These are phyloP conservation scores for Apolygus lucorum DNA, from an alignment of 1,140 invertebrate genomes.

Conservation along the genomic window DNA sequence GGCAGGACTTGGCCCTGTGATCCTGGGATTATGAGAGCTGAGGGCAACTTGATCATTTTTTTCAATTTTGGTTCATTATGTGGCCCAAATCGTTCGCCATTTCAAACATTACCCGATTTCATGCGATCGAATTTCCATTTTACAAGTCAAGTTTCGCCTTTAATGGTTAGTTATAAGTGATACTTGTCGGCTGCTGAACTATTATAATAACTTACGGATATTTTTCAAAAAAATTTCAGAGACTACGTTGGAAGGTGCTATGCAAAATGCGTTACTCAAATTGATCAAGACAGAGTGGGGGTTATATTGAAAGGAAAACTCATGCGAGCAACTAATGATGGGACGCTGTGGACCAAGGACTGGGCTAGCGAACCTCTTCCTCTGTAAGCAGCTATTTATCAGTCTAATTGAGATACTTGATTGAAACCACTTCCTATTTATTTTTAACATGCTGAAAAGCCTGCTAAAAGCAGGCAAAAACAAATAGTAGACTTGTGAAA, in stretches of 20 bases:
- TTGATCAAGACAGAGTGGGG: slow-evolving; percentile 89
- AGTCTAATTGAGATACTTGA: slow-evolving; percentile 16
- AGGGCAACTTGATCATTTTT: neutral
- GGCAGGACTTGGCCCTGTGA: slow-evolving; percentile 1
- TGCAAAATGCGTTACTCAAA: slow-evolving; percentile 72
- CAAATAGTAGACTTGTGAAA: neutral
- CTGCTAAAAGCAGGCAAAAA: too few relatives aligned
- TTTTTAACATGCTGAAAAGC: too few relatives aligned
- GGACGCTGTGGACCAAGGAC: slow-evolving; percentile 76
- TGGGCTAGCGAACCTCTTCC: slow-evolving; percentile 88
- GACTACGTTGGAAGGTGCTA: slow-evolving; percentile 86
- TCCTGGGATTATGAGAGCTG: neutral
- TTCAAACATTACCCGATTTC: neutral
- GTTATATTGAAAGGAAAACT: slow-evolving; percentile 89
- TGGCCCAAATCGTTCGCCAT: neutral
- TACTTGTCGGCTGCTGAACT: too few relatives aligned
- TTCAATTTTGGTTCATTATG: neutral
- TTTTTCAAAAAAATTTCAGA: too few relatives aligned
- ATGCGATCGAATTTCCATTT: too few relatives aligned
- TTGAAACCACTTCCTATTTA: too few relatives aligned
- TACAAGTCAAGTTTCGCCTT: too few relatives aligned
- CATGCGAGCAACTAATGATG: slow-evolving; percentile 74
- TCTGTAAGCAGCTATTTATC: too few relatives aligned
- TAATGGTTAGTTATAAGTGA: too few relatives aligned
- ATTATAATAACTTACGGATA: too few relatives aligned